A percentile compares a stretch with the other conserved stretches of the same genome.
Conservation (phyloP, 2,797 vertebrate genomes). For the Uromys caudimaculatus region DNA sequence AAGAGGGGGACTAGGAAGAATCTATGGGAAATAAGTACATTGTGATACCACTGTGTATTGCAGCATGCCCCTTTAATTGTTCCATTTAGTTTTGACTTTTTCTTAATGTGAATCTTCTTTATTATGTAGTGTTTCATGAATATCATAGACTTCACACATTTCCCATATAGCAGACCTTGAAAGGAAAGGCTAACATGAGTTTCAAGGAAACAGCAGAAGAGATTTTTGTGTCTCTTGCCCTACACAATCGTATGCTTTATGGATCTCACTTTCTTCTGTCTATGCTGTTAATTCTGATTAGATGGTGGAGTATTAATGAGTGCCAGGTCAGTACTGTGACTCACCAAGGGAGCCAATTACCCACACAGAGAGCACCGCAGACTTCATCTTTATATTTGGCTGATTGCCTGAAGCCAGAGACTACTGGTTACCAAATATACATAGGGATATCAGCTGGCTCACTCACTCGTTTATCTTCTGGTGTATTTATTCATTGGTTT, state of each 20-base stretch:
- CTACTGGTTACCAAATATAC: background rate
- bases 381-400: background rate
- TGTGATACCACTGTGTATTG: background rate
- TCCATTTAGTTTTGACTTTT: constrained; percentile 17
- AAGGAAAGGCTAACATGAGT: constrained; percentile 4
- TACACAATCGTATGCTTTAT: background rate
- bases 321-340: background rate
- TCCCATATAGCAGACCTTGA: background rate
- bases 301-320: background rate
- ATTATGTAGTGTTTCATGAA: constrained; percentile 12
- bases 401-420: background rate
- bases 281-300: constrained; percentile 26
- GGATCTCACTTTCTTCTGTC: background rate
- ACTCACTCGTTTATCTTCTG: background rate
- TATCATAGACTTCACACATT: background rate
- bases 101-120: background rate
- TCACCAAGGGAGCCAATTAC: constrained; percentile 11
- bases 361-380: background rate
- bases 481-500: background rate
- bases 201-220: background rate
- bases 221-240: background rate
- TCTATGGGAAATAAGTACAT: background rate
- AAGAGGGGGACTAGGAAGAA: background rate
- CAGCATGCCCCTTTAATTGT: constrained; percentile 6
- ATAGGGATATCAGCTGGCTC: background rate